phyloP scores from a whole-genome alignment of 2,797 vertebrate species.

The Thamnophis elegans region DNA sequence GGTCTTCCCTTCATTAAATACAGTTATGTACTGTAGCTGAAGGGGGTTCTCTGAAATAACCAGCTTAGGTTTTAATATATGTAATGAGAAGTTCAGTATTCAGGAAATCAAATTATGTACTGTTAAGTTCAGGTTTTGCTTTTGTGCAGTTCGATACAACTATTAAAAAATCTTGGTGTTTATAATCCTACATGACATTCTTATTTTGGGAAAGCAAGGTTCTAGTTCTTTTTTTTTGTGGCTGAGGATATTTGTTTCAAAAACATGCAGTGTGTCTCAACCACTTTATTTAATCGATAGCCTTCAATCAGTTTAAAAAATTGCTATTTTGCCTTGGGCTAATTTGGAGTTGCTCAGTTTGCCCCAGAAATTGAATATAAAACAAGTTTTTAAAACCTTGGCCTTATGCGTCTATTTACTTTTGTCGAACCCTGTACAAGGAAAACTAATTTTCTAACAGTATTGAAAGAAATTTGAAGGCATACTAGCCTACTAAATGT shows the following conservation, averaged over 20 bases:
- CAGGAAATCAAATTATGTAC: slow-evolving; percentile 34
- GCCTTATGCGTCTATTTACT: neutral
- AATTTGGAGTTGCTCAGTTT: neutral
- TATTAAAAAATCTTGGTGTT: neutral
- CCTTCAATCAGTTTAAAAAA: neutral
- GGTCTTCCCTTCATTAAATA: neutral
- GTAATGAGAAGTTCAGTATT: slow-evolving; percentile 46
- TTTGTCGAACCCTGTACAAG: neutral
- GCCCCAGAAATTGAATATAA: neutral
- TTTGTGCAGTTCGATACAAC: neutral
- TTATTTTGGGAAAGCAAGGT: neutral
- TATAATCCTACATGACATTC: neutral
- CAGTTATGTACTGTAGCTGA: neutral
- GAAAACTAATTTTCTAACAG: neutral
- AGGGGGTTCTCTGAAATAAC: slow-evolving; percentile 44
- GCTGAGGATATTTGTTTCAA: neutral
- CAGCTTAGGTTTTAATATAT: slow-evolving; percentile 54
- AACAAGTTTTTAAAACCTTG: neutral
- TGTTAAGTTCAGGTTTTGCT: slow-evolving; percentile 45
- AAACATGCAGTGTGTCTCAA: neutral
- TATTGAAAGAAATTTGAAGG: neutral
- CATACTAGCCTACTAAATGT: neutral
- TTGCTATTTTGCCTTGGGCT: neutral
- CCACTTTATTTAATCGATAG: neutral
- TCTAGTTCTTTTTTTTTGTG: neutral